These are phyloP conservation scores for Aeoliscus strigatus DNA, from an alignment of 2,797 vertebrate genomes.

Conservation along the genomic window DNA sequence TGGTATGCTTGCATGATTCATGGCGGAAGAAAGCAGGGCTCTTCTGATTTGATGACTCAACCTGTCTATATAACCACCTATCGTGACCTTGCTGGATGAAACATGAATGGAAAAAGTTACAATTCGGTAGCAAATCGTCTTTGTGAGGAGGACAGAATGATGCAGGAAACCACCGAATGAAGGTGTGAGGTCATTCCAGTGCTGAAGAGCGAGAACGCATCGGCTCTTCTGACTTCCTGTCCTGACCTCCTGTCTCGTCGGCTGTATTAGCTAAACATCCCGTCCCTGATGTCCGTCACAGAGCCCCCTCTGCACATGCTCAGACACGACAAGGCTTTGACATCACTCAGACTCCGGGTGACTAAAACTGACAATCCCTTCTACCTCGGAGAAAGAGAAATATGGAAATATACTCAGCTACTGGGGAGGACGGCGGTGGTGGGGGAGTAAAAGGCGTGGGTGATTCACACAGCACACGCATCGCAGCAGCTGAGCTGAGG, in stretches of 20 bases:
- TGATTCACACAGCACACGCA: constrained; percentile 68
- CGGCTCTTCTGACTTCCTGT: constrained; percentile 18
- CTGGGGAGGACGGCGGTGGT: constrained; percentile 19
- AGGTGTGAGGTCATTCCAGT: too few relatives aligned
- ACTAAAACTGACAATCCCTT: constrained; percentile 60
- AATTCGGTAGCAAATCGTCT: not conserved
- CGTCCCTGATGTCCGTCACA: constrained; percentile 26
- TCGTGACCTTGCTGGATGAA: constrained; percentile 3
- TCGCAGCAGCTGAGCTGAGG: constrained; percentile 61
- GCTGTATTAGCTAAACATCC: too few relatives aligned
- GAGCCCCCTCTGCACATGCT: constrained; percentile 40
- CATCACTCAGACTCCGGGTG: constrained; percentile 54
- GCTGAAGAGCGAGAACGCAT: too few relatives aligned
- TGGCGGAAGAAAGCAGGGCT: constrained; percentile 54
- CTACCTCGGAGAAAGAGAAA: constrained; percentile 55
- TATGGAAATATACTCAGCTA: constrained; percentile 29
- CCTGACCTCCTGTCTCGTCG: too few relatives aligned
- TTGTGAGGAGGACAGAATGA: too few relatives aligned
- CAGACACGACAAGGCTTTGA: constrained; percentile 48
- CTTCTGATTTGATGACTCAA: constrained; percentile 60
- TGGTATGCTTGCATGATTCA: constrained; percentile 51
- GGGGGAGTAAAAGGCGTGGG: constrained; percentile 41
- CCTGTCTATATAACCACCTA: constrained; percentile 33
- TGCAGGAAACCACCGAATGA: too few relatives aligned
- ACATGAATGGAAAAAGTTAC: constrained; percentile 9